Evolutionary conservation across 2,113 vertebrate species (phyloP).

Genomic region (Chrysemys picta): DNA sequence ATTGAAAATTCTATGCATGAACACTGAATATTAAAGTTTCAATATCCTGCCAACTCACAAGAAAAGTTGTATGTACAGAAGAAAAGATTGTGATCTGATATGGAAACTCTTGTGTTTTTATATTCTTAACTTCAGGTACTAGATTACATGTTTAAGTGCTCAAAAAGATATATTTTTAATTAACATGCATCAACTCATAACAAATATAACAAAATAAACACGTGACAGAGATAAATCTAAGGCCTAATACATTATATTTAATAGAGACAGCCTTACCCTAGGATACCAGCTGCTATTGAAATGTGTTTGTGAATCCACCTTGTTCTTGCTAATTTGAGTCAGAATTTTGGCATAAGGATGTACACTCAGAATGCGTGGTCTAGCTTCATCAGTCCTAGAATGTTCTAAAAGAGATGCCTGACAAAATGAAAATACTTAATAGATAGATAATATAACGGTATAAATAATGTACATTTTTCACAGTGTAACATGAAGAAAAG

Average conservation of each 20-base stretch:
- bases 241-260: not conserved
- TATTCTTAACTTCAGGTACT: not conserved
- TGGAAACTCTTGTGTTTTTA: accelerated
- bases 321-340: conserved; percentile 76
- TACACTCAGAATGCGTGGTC: conserved; percentile 83
- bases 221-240: not conserved
- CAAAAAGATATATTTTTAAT: not conserved
- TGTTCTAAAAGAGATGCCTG: conserved; percentile 80
- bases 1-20: not conserved
- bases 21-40: not conserved
- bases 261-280: conserved; percentile 72
- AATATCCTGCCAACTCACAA: not conserved
- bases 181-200: not conserved
- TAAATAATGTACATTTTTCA: not conserved
- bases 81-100: not conserved
- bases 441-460: not conserved
- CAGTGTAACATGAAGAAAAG: not conserved
- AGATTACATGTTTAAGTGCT: not conserved
- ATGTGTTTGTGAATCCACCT: conserved; percentile 67
- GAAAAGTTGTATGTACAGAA: not conserved
- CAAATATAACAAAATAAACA: not conserved
- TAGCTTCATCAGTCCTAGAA: conserved; percentile 76
- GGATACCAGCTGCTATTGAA: conserved; percentile 80
- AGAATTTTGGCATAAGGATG: conserved; percentile 85
- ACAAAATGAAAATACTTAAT: conserved; percentile 12